Evolutionary conservation across 2,888 invertebrate genomes (phyloP).

Genomic region (Mechanitis messenoides): DNA sequence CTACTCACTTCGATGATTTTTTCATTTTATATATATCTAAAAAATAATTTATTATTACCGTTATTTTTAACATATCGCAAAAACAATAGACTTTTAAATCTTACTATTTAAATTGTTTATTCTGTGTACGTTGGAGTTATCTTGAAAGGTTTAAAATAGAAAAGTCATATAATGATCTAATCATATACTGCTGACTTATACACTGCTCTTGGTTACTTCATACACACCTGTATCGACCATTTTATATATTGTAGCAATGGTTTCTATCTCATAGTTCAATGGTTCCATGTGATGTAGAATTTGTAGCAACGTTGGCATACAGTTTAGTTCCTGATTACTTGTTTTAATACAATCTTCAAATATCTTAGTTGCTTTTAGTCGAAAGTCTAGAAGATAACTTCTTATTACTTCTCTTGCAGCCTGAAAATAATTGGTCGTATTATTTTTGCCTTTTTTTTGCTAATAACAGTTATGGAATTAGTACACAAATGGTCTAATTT

Average conservation of each 20-base stretch:
- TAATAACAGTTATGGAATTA: too few species aligned
- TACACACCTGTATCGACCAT: slow-evolving; percentile 58
- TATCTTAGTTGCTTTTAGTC: slow-evolving; percentile 64
- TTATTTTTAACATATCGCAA: too few species aligned
- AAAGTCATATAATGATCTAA: too few species aligned
- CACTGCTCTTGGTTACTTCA: background rate
- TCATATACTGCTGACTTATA: too few species aligned
- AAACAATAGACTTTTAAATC: too few species aligned
- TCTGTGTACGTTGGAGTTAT: too few species aligned
- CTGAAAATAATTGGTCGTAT: slow-evolving; percentile 46
- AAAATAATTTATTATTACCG: too few species aligned
- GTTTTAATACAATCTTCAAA: slow-evolving; percentile 50
- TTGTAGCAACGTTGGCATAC: slow-evolving; percentile 62
- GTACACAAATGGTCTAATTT: background rate
- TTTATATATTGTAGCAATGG: slow-evolving; percentile 74
- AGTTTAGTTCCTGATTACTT: slow-evolving; percentile 40
- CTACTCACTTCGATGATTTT: too few species aligned
- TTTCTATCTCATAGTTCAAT: slow-evolving; percentile 70
- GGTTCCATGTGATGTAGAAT: slow-evolving; percentile 65
- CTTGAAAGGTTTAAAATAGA: too few species aligned
- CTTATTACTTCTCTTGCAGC: slow-evolving; percentile 79
- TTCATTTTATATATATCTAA: too few species aligned
- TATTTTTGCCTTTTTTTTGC: too few species aligned
- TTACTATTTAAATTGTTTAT: too few species aligned
- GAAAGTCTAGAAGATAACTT: slow-evolving; percentile 77